These are phyloP conservation scores for Paramuricea clavata DNA, from an alignment of 92 coral and sea anemone species.

Conservation along the genomic window DNA sequence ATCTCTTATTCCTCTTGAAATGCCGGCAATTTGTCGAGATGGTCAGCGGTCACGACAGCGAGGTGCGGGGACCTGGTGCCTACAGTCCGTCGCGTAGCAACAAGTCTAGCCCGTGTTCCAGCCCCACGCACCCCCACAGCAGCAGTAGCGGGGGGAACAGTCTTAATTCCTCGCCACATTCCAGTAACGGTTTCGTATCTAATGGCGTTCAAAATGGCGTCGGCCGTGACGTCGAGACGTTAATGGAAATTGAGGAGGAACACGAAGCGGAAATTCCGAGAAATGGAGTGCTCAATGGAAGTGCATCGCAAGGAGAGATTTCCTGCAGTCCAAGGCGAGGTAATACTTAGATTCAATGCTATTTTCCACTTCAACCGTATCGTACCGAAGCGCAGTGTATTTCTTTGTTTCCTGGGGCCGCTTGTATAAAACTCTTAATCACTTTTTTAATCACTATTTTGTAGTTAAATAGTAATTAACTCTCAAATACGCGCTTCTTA, in stretches of 20 bases:
- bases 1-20: slow-evolving; percentile 88
- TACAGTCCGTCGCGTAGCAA: slow-evolving; percentile 87
- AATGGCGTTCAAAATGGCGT: slow-evolving; percentile 97
- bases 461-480: too few relatives aligned
- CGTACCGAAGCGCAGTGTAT: too few relatives aligned
- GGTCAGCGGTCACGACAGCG: slow-evolving; percentile 97
- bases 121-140: slow-evolving; percentile 96
- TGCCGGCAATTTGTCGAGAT: slow-evolving; percentile 99
- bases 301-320: slow-evolving; percentile 75
- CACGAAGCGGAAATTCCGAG: slow-evolving; percentile 67
- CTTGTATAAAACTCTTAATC: too few relatives aligned
- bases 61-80: slow-evolving; percentile 89
- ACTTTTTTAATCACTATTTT: too few relatives aligned
- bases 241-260: slow-evolving; percentile 93
- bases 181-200: slow-evolving; percentile 88
- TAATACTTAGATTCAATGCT: slow-evolving; percentile 18
- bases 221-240: slow-evolving; percentile 81
- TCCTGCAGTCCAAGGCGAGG: slow-evolving; percentile 88
- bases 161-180: slow-evolving; percentile 64
- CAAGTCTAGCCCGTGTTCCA: slow-evolving; percentile 94
- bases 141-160: slow-evolving; percentile 76
- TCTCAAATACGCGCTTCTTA: too few relatives aligned
- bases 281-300: slow-evolving; percentile 86
- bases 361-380: too few relatives aligned
- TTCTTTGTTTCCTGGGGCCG: too few relatives aligned